Conservation (phyloP, 2,797 vertebrate species). For the Gallinago nigripennis region DNA sequence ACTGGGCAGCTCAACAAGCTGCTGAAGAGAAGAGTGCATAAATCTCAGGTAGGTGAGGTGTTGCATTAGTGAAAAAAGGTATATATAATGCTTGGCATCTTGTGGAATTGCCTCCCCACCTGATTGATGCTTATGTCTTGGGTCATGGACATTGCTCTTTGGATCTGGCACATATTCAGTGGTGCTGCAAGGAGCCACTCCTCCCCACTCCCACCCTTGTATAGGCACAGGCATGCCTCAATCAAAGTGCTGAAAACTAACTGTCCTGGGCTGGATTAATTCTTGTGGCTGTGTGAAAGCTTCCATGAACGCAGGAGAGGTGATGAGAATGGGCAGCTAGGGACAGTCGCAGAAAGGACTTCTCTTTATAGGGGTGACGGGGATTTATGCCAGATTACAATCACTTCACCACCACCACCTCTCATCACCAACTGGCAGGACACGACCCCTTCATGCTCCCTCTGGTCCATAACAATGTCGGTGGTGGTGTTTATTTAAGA, state of each 20-base stretch:
- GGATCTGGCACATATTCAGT: not conserved
- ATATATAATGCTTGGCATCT: not conserved
- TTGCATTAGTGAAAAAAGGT: not conserved
- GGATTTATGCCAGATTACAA: not conserved
- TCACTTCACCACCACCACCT: not conserved
- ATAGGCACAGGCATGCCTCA: not conserved
- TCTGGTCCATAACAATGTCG: not conserved
- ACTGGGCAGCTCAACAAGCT: not conserved
- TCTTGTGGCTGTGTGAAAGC: not conserved
- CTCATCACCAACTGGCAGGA: not conserved
- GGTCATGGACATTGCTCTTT: not conserved
- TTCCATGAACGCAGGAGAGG: accelerated
- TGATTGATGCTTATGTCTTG: not conserved
- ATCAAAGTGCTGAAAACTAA: not conserved
- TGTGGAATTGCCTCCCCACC: not conserved
- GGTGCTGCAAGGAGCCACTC: not conserved
- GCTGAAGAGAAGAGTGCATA: not conserved
- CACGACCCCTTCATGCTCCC: not conserved
- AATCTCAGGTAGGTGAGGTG: not conserved
- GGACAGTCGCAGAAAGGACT: not conserved
- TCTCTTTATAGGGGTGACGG: not conserved
- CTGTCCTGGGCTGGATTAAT: not conserved
- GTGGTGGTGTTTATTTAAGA: not conserved
- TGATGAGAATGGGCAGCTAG: not conserved
- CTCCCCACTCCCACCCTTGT: not conserved